Evolutionary conservation across 2,888 invertebrate genomes (phyloP).

Genomic region (Drosophila pegasa): DNA sequence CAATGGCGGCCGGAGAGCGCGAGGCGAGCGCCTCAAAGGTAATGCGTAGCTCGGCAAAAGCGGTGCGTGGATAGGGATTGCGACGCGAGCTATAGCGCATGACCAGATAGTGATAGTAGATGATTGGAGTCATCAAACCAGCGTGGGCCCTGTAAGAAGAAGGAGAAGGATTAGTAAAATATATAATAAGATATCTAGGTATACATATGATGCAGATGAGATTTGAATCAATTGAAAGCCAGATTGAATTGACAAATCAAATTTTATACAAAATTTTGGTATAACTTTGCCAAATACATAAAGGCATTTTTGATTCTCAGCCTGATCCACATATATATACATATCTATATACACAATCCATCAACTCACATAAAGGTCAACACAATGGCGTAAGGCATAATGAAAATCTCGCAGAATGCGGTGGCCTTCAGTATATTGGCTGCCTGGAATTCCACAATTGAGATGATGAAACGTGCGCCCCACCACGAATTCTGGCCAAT

Average conservation of each 20-base stretch:
- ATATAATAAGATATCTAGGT: neutral
- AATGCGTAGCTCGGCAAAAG: slow-evolving; percentile 94
- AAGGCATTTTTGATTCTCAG: neutral
- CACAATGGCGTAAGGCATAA: slow-evolving; percentile 93
- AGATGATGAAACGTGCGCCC: slow-evolving; percentile 93
- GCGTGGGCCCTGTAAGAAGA: slow-evolving; percentile 91
- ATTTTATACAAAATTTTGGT: neutral
- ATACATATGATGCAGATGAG: neutral
- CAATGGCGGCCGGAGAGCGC: slow-evolving; percentile 89
- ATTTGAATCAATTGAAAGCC: neutral
- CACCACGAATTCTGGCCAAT: slow-evolving; percentile 96
- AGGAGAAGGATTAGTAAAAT: neutral
- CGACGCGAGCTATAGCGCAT: slow-evolving; percentile 96
- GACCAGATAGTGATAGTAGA: slow-evolving; percentile 98
- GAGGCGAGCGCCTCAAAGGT: slow-evolving; percentile 90
- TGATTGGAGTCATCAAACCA: slow-evolving; percentile 95
- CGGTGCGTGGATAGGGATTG: slow-evolving; percentile 97
- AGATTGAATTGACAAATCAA: neutral
- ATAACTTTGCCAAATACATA: neutral
- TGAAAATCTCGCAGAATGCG: slow-evolving; percentile 96
- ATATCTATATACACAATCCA: neutral
- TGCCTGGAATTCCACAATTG: slow-evolving; percentile 95
- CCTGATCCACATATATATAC: neutral
- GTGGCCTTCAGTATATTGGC: slow-evolving; percentile 95
- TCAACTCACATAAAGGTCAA: slow-evolving; percentile 93